Percentiles rank a stretch among this genome's conserved stretches.
These are phyloP conservation scores for Aramus guarauna DNA, from an alignment of 2,113 vertebrate genomes.

Conservation along the genomic window DNA sequence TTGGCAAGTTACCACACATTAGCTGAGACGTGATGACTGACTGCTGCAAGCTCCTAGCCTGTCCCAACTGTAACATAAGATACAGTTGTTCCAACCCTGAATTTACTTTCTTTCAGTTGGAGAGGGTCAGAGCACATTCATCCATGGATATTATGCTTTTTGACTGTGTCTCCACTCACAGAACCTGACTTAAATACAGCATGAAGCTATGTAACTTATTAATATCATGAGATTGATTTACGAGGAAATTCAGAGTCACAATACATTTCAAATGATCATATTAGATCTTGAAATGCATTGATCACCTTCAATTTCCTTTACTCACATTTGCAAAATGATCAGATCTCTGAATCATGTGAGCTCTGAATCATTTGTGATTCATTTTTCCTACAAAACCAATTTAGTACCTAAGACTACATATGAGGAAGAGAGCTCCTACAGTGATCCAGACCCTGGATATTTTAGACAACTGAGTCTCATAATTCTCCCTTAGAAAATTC, in stretches of 20 bases:
- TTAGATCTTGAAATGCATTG: background rate
- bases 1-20: background rate
- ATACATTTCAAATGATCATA: background rate
- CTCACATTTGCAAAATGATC: background rate
- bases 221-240: background rate
- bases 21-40: background rate
- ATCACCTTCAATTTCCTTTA: background rate
- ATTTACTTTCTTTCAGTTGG: background rate
- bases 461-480: background rate
- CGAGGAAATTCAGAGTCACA: background rate
- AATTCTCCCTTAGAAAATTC: background rate
- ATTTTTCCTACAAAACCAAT: background rate
- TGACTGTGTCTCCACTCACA: background rate
- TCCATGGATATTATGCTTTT: background rate
- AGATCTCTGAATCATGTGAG: background rate
- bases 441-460: background rate
- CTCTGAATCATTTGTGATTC: background rate
- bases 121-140: background rate
- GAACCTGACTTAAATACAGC: background rate
- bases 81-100: background rate
- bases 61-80: background rate
- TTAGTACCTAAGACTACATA: background rate
- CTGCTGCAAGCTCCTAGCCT: background rate
- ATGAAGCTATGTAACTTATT: background rate
- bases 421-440: background rate